Evolutionary conservation across 1,140 invertebrate genomes (phyloP), one percentile per base, ranked within the genome.

Genomic region (Aplysia californica): DNA sequence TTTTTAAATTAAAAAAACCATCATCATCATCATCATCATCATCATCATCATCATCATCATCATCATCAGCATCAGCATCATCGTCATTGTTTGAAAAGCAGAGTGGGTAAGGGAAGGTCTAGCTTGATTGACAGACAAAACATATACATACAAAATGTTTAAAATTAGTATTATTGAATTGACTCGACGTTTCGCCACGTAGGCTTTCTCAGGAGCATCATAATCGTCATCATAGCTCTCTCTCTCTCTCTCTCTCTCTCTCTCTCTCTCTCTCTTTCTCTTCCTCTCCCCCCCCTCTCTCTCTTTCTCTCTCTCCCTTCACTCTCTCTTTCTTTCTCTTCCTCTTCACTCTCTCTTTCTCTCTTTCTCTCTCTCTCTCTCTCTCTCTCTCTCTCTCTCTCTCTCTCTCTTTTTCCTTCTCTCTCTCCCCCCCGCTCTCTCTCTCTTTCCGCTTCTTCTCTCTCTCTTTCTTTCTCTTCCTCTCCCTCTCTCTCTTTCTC

Each of bases 401-500:
- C 35, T 67, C 6, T 39, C 65, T 67, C 33, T 39, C 65, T 67
- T 10, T 67, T 23, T 39, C 36, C 26, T 23, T 39, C 33, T 39
- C 65, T 39, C 35, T 67, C 26, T 23, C 36, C 26, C 36, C 41
- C 15, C 23, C 65, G 21, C 2, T 5, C 36, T 38, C 29, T 39
- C 65, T 67, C 35, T 29, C 29, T 10, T 23, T 68, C 61, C 18
- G 66, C 64, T 23, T 44, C 44, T 18, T 75, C 61, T 39, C 23
- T 39, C 35, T 75, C 73, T 23, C 38, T 39, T 41, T 39, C 36
- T 38, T 23, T 67, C 23, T 39, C 64, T 23, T 68, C 21, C 31
- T 68, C 39, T 68, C 73, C 39, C 38, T 61, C 26, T 68, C 44
- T 65, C 59, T 67, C 65, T 67, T 38, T 67, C 65, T 67, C 65